phyloP scores from a whole-genome alignment of 2,113 vertebrate species.

The Apteryx owenii region DNA sequence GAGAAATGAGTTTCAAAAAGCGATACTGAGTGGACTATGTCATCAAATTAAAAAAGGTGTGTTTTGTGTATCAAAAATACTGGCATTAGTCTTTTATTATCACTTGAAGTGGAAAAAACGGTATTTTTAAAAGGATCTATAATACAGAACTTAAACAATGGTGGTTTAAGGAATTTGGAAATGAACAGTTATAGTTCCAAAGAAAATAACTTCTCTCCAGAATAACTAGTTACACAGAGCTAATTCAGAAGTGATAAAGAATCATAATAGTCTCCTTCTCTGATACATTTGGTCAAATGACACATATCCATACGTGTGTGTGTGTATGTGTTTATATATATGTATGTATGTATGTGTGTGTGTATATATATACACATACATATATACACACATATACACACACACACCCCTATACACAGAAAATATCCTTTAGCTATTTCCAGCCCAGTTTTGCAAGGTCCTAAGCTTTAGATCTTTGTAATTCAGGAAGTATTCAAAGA shows the following conservation, averaged over 20 bases:
- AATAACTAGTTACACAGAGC: neutral
- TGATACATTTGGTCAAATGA: rapidly evolving
- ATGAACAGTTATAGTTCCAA: neutral
- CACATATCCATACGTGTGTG: rapidly evolving
- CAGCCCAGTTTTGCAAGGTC: neutral
- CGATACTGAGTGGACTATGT: neutral
- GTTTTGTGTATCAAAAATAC: neutral
- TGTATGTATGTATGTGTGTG: neutral
- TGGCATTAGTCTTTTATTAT: neutral
- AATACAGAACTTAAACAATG: neutral
- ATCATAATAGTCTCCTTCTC: neutral
- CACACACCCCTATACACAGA: neutral
- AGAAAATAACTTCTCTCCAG: neutral
- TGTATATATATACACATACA: neutral
- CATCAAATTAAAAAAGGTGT: neutral
- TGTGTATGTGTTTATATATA: no score
- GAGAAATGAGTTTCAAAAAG: neutral
- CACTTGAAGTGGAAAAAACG: neutral
- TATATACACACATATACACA: neutral
- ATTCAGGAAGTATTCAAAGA: neutral
- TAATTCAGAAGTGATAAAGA: neutral
- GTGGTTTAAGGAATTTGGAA: neutral
- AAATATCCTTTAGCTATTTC: neutral
- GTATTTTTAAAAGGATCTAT: neutral
- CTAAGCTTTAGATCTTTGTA: neutral